Base-by-base conservation (phyloP, 2,888 invertebrate genomes). In the Myopa testacea region DNA sequence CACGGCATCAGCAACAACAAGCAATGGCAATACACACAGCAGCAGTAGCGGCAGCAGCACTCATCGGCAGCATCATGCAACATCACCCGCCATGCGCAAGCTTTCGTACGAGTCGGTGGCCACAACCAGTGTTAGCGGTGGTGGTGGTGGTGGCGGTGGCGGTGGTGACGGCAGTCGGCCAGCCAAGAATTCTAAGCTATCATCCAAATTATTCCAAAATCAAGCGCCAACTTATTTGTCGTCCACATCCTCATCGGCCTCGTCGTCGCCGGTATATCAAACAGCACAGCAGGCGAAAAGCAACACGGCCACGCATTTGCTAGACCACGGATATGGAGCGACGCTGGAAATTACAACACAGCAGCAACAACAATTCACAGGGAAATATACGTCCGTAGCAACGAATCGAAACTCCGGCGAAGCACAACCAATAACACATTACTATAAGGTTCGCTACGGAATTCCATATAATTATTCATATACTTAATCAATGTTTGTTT, bases 271-370 rank as follows among this genome's bases (percentile, higher is more conserved):
- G 14, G 75, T 84, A 71, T 82, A 85, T 50, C 81, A 82, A 67
- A 70, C 78, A 69, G 75, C 77, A 77, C 62, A 70, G 74, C 75
- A 75, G 75, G 34, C 69, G 75, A 70, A 76, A 76, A 76, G 80
- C 80, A 80, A 67, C 82, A 81, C 80, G 74, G 88, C 88, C 58
- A 84, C 87, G 38, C 95, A 96, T 90, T 92, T 96, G 84, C 91
- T 95, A 84, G 96, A 96, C 89, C 96, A 96, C 88, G 95, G 95
- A 84, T 96, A 96, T 90, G 95, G 95, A 82, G 94, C 94, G 85
- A 95, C 95, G 82, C 94, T 95, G 80, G 92, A 93, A 87, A 60
- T 68, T 6, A 58, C 81, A 19, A 70, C 81, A 14, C 78, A 34
- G n/a, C 78, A 38, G 26, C 79, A 79, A 77, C 77, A 81, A 75